These are phyloP conservation scores for Eurois occulta DNA, from an alignment of 2,888 invertebrate species.

Conservation along the genomic window DNA sequence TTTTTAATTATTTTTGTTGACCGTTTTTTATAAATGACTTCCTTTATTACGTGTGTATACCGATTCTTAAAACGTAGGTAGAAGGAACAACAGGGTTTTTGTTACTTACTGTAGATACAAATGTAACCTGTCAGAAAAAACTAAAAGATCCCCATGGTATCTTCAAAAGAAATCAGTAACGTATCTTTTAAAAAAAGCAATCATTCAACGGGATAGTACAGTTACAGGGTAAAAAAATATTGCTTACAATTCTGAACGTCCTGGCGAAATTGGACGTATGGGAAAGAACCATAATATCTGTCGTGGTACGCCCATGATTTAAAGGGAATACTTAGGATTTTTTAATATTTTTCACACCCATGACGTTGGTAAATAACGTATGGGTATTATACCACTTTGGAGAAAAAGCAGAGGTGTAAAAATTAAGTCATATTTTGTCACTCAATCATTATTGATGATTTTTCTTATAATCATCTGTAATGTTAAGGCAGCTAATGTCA, in stretches of 20 bases:
- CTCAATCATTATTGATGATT: too few relatives aligned
- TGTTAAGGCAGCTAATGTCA: too few relatives aligned
- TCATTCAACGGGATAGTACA: conserved; percentile 62
- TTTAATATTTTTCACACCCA: neutral
- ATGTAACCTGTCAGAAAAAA: conserved; percentile 22
- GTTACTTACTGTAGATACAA: conserved; percentile 6
- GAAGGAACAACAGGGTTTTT: too few relatives aligned
- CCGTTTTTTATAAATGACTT: too few relatives aligned
- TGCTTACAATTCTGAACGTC: conserved; percentile 64
- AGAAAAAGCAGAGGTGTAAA: too few relatives aligned
- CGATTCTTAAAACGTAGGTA: too few relatives aligned
- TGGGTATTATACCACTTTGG: neutral
- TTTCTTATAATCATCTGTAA: too few relatives aligned
- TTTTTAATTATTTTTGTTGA: too few relatives aligned
- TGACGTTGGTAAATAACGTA: neutral
- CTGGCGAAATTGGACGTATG: conserved; percentile 63
- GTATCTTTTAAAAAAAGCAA: conserved; percentile 67
- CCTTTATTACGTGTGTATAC: too few relatives aligned
- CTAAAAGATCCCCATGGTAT: conserved; percentile 31
- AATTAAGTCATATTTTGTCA: too few relatives aligned
- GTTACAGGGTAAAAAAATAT: conserved; percentile 68
- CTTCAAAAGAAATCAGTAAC: conserved; percentile 45
- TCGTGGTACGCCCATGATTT: conserved; percentile 46
- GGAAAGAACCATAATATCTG: conserved; percentile 61
- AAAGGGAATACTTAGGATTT: neutral